A percentile compares a stretch with the other conserved stretches of the same genome.
Evolutionary conservation across 2,888 invertebrate species (phyloP).

Genomic region (Caenorhabditis panamensis): DNA sequence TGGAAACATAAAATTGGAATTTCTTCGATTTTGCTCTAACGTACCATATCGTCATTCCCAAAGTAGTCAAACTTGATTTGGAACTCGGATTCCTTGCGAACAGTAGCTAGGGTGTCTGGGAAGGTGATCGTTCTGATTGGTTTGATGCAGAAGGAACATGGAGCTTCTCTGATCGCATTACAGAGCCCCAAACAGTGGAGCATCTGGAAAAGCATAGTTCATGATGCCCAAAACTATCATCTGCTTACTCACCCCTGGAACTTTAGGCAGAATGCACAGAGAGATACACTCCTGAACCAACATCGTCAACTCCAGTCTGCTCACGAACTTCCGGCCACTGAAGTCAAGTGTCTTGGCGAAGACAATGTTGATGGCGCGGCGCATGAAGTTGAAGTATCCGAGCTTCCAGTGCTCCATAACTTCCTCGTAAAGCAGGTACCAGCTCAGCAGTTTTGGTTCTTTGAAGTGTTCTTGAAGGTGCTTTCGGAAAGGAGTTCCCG

Average conservation of each 20-base stretch:
- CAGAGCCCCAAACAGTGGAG: background rate
- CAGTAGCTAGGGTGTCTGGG: background rate
- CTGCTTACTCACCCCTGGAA: background rate
- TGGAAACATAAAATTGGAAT: background rate
- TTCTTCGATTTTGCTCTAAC: background rate
- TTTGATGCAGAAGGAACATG: background rate
- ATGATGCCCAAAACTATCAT: background rate
- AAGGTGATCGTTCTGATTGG: background rate
- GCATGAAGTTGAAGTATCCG: too few species aligned
- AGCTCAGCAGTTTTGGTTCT: background rate
- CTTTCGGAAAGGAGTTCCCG: too few species aligned
- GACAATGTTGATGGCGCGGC: background rate
- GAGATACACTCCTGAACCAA: background rate
- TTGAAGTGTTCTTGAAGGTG: background rate
- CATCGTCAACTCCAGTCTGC: background rate
- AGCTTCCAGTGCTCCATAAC: background rate
- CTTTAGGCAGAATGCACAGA: background rate
- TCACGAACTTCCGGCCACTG: background rate
- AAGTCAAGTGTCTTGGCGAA: background rate
- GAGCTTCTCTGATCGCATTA: background rate
- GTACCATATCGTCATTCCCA: background rate
- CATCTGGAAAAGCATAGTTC: background rate
- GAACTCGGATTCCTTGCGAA: background rate
- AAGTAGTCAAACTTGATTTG: background rate
- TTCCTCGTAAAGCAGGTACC: background rate